Evolutionary conservation across 1,140 invertebrate genomes (phyloP).

Genomic region (Trypoxylus dichotomus): DNA sequence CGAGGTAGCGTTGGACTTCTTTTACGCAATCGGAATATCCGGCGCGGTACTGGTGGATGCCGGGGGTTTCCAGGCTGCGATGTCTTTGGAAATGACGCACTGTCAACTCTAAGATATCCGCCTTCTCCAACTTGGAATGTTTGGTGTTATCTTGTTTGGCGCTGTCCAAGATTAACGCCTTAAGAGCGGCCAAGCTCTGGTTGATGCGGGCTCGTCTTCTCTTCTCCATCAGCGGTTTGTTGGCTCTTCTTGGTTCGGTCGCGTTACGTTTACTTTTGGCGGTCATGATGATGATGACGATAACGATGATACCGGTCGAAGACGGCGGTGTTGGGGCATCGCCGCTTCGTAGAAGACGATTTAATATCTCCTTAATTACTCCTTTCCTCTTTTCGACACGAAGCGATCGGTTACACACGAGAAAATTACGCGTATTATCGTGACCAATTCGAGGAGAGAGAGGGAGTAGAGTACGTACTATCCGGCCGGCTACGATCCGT

Average conservation of each 20-base stretch:
- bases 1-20: slow-evolving; percentile 69
- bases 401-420: no score
- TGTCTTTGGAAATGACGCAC: slow-evolving; percentile 82
- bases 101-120: slow-evolving; percentile 90
- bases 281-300: slow-evolving; percentile 43
- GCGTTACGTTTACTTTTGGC: slow-evolving; percentile 48
- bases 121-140: slow-evolving; percentile 86
- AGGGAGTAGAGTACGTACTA: no score
- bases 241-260: slow-evolving; percentile 60
- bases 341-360: slow-evolving; percentile 27
- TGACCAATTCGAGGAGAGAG: no score
- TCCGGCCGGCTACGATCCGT: no score
- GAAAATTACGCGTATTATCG: no score
- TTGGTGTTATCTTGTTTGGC: slow-evolving; percentile 70
- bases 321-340: slow-evolving; percentile 35
- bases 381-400: no score
- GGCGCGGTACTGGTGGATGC: slow-evolving; percentile 62
- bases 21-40: slow-evolving; percentile 82
- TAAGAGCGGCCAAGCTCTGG: slow-evolving; percentile 82
- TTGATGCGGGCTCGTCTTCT: slow-evolving; percentile 85
- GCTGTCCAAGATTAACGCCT: slow-evolving; percentile 75
- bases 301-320: neutral
- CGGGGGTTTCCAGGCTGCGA: slow-evolving; percentile 65
- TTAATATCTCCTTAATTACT: no score
- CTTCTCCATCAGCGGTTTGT: slow-evolving; percentile 93